phyloP scores from a whole-genome alignment of 2,888 invertebrate genomes.

The Anarsia innoxiella region DNA sequence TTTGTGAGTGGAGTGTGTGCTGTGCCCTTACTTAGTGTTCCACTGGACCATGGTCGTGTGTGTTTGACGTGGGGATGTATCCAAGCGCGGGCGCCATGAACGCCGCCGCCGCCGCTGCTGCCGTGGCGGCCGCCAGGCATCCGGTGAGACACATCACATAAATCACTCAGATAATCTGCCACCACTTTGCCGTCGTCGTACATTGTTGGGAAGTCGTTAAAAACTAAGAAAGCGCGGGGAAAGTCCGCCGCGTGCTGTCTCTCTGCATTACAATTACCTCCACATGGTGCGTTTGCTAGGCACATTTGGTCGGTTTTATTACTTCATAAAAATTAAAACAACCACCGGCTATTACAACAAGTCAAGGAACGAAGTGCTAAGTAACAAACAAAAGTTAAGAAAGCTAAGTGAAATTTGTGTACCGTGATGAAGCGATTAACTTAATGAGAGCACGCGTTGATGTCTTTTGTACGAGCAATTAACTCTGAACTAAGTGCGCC shows the following conservation, averaged over 20 bases:
- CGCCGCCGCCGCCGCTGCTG: constrained; percentile 89
- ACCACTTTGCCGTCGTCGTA: constrained; percentile 11
- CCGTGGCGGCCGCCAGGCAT: constrained; percentile 89
- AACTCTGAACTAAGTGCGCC: neutral
- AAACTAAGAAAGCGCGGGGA: constrained; percentile 22
- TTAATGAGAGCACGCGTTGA: constrained; percentile 11
- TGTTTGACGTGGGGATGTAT: constrained; percentile 83
- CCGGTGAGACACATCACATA: constrained; percentile 78
- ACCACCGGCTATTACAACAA: no score
- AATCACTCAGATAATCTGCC: constrained; percentile 22
- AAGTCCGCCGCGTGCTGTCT: constrained; percentile 15
- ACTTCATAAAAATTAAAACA: no score
- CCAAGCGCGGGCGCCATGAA: constrained; percentile 89
- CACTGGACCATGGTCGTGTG: constrained; percentile 56
- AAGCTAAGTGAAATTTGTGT: no score
- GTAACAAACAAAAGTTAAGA: no score
- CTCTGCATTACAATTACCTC: no score
- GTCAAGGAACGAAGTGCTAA: no score
- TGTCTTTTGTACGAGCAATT: constrained; percentile 11
- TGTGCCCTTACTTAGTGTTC: constrained; percentile 55
- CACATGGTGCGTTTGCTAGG: no score
- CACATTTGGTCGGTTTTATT: no score
- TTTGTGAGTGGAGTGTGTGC: constrained; percentile 60
- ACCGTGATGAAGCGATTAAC: no score
- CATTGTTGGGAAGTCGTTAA: constrained; percentile 18